phyloP scores from a whole-genome alignment of 2,888 invertebrate genomes.

The Xylota sylvarum region DNA sequence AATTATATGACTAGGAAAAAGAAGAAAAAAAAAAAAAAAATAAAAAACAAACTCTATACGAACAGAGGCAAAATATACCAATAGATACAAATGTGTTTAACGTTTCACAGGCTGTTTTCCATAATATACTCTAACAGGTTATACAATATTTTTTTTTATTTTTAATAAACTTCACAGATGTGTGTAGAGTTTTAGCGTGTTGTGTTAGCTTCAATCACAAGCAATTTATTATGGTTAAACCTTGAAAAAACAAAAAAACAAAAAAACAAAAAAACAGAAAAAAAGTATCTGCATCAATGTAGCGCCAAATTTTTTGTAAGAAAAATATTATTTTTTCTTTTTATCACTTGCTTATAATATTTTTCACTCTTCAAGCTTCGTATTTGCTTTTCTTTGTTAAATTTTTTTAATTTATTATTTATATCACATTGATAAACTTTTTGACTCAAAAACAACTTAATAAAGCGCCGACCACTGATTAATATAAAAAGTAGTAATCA shows the following conservation, averaged over 20 bases:
- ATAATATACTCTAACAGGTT: slow-evolving; percentile 68
- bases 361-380: slow-evolving; percentile 37
- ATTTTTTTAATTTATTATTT: slow-evolving; percentile 31
- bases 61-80: slow-evolving; percentile 16
- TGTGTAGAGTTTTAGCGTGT: slow-evolving; percentile 20
- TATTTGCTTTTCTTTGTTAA: slow-evolving; percentile 8
- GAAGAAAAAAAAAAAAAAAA: slow-evolving; percentile 31
- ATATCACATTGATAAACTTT: slow-evolving; percentile 56
- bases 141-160: slow-evolving; percentile 43
- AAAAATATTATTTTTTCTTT: neutral
- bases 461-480: slow-evolving; percentile 42
- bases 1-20: slow-evolving; percentile 21
- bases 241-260: slow-evolving; percentile 29
- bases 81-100: slow-evolving; percentile 43
- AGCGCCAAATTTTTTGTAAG: slow-evolving; percentile 55
- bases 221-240: slow-evolving; percentile 31
- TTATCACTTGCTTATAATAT: slow-evolving; percentile 26
- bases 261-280: too few species aligned
- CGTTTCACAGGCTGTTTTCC: slow-evolving; percentile 69
- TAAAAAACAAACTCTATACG: slow-evolving; percentile 47
- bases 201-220: slow-evolving; percentile 36
- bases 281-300: slow-evolving; percentile 30
- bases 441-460: slow-evolving; percentile 28
- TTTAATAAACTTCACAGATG: slow-evolving; percentile 31
- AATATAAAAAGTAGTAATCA: slow-evolving; percentile 16